Evolutionary conservation across 2,888 invertebrate genomes (phyloP), one percentile per base, ranked within the genome.

Genomic region (Hedya salicella): DNA sequence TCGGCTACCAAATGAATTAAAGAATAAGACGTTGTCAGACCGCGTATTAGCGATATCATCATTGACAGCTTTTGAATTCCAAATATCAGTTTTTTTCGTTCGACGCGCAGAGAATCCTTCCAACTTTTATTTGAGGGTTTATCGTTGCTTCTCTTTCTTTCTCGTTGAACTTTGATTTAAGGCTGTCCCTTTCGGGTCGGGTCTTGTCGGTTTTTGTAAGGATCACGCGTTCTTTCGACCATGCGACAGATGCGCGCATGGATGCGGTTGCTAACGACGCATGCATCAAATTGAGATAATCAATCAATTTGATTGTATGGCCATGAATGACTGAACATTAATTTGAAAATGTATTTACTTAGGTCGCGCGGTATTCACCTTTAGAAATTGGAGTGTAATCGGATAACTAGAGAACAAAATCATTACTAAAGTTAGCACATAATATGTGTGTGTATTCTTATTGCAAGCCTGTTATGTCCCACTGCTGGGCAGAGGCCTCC

Each of bases 171-270:
- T 65, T 62, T 73, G 71, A 63, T 56, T 71, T 87, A 78, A 69
- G 57, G 75, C 74, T 75, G 70, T 88, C 88, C 80, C 86, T 77
- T 76, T 89, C 83, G 75, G 71, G 69, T 60, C 73, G 68, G 72
- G 75, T 75, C 81, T 78, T 81, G 87, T 88, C 88, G 77, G 85
- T 90, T 91, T 91, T 91, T 89, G 87, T 91, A 74, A 82, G 86
- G 78, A 83, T 89, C 88, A 86, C 78, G 87, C 87, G 89, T 85
- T 89, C 86, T 75, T 73, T 86, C 86, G 81, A 89, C 80, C 91
- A 87, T 91, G 83, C 85, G 90, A 91, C 91, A 91, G 91, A 90
- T 91, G 91, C 83, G 89, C 88, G 91, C 91, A 82, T 88, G 89
- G 86, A 77, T 88, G 90, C 82, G 87, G 87, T 81, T 81, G 78